Evolutionary conservation across 1,140 invertebrate genomes (phyloP).

Genomic region (Bombus impatiens): DNA sequence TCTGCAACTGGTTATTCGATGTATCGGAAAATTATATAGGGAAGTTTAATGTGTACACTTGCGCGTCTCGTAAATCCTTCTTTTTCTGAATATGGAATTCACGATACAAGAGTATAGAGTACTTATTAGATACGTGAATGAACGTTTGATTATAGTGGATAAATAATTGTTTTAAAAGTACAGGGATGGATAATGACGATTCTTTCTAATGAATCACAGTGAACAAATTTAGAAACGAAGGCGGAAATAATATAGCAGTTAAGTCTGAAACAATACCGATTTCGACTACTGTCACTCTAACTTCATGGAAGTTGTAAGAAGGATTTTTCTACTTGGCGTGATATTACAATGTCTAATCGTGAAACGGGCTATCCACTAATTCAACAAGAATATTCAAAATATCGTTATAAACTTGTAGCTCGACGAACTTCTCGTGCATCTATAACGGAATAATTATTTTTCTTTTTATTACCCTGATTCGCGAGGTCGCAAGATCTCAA

Average conservation of each 20-base stretch:
- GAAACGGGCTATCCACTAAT: not conserved
- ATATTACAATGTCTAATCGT: not conserved
- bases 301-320: not conserved
- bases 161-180: too few species aligned
- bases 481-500: not conserved
- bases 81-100: not conserved
- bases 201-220: too few species aligned
- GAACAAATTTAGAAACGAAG: not conserved
- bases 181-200: not conserved
- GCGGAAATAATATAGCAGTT: not conserved
- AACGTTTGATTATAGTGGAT: not conserved
- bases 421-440: too few species aligned
- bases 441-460: too few species aligned
- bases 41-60: not conserved
- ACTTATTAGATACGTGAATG: not conserved
- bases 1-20: not conserved
- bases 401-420: too few species aligned
- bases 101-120: not conserved
- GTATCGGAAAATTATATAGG: not conserved
- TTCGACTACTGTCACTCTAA: not conserved
- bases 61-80: not conserved
- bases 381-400: not conserved
- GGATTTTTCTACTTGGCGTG: not conserved
- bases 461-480: not conserved
- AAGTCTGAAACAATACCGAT: constrained; percentile 1